A percentile compares a stretch with the other conserved stretches of the same genome.
Conservation (phyloP, 2,113 vertebrate genomes). For the Todiramphus saurophagus region DNA sequence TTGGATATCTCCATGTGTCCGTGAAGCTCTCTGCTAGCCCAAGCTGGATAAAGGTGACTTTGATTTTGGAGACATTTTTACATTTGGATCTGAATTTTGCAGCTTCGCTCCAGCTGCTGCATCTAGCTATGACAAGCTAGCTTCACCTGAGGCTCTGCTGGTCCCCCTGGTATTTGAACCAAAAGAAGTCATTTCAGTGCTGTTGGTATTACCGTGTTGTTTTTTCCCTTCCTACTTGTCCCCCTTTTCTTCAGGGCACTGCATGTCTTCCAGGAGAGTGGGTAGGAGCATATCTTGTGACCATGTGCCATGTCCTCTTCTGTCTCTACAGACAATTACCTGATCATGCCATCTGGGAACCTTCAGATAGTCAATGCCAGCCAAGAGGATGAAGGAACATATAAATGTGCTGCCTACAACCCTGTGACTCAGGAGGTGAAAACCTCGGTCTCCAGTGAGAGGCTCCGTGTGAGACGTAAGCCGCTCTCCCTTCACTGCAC, state of each 20-base stretch:
- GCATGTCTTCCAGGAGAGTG: not conserved
- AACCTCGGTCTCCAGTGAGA: constrained; percentile 88
- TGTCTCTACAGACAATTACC: constrained; percentile 87
- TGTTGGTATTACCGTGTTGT: accelerated
- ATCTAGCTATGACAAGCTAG: not conserved
- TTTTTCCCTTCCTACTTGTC: not conserved
- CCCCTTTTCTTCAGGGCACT: not conserved
- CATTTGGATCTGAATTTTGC: not conserved
- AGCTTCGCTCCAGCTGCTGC: not conserved
- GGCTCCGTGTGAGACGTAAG: constrained; percentile 95
- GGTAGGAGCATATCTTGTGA: not conserved
- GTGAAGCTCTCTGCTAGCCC: not conserved
- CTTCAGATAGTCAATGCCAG: constrained; percentile 97
- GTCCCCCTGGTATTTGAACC: not conserved
- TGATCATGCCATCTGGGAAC: constrained; percentile 98
- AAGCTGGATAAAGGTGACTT: not conserved
- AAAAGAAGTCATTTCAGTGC: not conserved
- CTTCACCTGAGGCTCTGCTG: not conserved
- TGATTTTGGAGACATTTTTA: not conserved
- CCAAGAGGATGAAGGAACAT: constrained; percentile 91
- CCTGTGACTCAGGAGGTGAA: constrained; percentile 96
- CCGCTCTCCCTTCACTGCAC: not conserved
- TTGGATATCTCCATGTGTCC: accelerated
- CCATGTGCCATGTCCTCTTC: not conserved
- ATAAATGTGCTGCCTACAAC: constrained; percentile 96